These are phyloP conservation scores for Teleiodes luculella DNA, from an alignment of 2,888 invertebrate genomes.

Conservation along the genomic window DNA sequence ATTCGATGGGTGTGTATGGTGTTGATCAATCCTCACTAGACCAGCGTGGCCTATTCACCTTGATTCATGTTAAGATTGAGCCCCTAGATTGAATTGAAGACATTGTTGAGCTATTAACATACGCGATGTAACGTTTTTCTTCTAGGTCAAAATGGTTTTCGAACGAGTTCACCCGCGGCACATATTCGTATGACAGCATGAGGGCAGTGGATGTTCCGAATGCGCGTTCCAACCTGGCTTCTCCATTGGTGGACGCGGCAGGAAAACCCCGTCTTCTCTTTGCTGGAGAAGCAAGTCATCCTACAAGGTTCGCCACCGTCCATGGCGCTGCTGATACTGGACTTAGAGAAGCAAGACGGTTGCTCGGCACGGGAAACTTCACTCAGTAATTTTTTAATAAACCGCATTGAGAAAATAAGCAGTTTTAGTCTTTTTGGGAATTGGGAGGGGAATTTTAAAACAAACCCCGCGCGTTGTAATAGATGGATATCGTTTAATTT, in stretches of 20 bases:
- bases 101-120: too few species aligned
- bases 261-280: conserved; percentile 55
- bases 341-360: background rate
- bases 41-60: too few species aligned
- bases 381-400: background rate
- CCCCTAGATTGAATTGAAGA: too few species aligned
- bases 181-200: conserved; percentile 1
- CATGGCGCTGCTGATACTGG: conserved; percentile 81
- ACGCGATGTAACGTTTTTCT: too few species aligned
- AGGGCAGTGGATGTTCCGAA: background rate
- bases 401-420: too few species aligned
- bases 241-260: conserved; percentile 13
- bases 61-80: too few species aligned
- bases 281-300: conserved; percentile 67
- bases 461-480: too few species aligned
- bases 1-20: too few species aligned
- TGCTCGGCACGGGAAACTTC: background rate
- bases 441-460: too few species aligned
- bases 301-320: conserved; percentile 78
- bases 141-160: conserved; percentile 53
- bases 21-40: too few species aligned
- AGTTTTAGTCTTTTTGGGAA: too few species aligned
- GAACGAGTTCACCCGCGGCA: conserved; percentile 2
- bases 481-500: too few species aligned
- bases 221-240: background rate